phyloP scores from a whole-genome alignment of 1,140 invertebrate genomes.

The Aphelenchoides besseyi region DNA sequence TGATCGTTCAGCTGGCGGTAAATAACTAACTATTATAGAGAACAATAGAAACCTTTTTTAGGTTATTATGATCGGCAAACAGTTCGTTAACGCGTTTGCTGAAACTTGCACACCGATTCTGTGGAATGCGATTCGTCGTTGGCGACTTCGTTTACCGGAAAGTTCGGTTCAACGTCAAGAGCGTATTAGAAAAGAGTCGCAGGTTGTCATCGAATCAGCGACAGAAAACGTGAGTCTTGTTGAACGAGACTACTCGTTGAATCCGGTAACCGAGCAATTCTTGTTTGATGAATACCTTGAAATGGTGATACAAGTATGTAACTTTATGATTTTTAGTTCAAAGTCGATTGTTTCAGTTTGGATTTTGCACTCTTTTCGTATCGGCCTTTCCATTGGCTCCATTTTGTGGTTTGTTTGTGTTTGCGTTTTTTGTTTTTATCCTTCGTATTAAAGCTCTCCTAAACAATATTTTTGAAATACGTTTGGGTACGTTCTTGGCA shows the following conservation, averaged over 20 bases:
- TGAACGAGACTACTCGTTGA: constrained; percentile 83
- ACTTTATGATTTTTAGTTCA: no score
- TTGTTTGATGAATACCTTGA: constrained; percentile 94
- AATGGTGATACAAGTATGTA: constrained; percentile 87
- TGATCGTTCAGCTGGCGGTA: constrained; percentile 77
- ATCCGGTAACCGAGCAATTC: constrained; percentile 76
- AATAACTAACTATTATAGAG: no score
- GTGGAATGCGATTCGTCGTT: constrained; percentile 44
- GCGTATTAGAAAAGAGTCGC: constrained; percentile 3
- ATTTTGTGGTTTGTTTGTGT: constrained; percentile 67
- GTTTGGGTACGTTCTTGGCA: constrained; percentile 76
- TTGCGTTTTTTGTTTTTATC: not conserved
- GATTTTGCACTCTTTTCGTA: constrained; percentile 81
- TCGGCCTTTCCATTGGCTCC: constrained; percentile 79
- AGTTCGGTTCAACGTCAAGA: constrained; percentile 35
- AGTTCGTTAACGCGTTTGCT: constrained; percentile 75
- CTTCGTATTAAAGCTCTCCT: constrained; percentile 68
- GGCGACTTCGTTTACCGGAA: constrained; percentile 49
- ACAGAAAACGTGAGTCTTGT: constrained; percentile 69
- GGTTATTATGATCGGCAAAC: no score
- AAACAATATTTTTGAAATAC: constrained; percentile 79
- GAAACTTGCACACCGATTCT: constrained; percentile 72
- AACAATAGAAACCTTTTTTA: no score
- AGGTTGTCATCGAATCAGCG: constrained; percentile 56
- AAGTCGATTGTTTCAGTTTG: no score